Evolutionary conservation across 2,888 invertebrate species (phyloP), one percentile per base, ranked within the genome.

Genomic region (Ganaspis brasiliensis): DNA sequence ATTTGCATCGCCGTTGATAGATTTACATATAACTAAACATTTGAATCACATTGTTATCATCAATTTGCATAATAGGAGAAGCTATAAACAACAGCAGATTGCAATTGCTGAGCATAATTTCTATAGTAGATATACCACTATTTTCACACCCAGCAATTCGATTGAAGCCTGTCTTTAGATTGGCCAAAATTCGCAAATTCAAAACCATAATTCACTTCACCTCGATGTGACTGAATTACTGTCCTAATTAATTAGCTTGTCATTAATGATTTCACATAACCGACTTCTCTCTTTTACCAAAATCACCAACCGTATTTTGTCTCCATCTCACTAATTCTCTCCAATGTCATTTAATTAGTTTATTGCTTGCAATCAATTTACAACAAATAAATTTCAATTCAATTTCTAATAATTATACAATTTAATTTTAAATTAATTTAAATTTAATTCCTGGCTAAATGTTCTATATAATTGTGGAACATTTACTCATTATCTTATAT

Each of bases 21-120:
- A 67, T 67, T 67, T 67, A 67, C 45, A 67, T 67, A n/a, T 4
- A 67, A 21, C 21, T 21, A 45, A 67, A 45, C 67, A 67, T 67
- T 16, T 21, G 67, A 40, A n/a, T 79, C 82, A 80, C 80, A 78
- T 79, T 75, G 81, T 79, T 84, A 83, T 82, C 80, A 67, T 76
- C 55, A 59, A 85, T 86, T 84, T 84, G 82, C 86, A 85, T 85
- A 83, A 78, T 82, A 78, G 79, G 76, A 76, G 67, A 67, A 75
- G 74, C 74, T 76, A 77, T 84, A 83, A 82, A 82, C 80, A 81
- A 81, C 79, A 61, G 74, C 74, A 77, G 71, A 76, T 76, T 76
- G 77, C 77, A 76, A 79, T 79, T 67, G 45, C 67, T 9, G n/a
- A 45, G 67, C 67, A 67, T 67, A 67, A 67, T 67, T 67, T 49